Evolutionary conservation across 2,113 vertebrate genomes (phyloP).

Genomic region (Istiophorus platypterus): DNA sequence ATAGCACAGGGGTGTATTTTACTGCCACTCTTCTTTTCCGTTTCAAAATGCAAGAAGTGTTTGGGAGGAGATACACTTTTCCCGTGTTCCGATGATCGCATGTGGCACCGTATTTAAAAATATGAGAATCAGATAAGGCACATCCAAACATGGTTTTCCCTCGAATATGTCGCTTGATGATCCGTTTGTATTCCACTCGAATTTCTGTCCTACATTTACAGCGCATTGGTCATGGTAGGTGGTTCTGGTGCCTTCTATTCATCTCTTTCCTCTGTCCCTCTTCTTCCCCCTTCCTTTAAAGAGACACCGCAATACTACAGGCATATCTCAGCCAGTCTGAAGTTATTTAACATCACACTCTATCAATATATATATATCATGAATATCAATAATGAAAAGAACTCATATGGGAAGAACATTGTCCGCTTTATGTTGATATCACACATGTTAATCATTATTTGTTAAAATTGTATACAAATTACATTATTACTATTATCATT

Average conservation of each 20-base stretch:
- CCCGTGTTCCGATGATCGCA: slow-evolving; percentile 71
- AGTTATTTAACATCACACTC: slow-evolving; percentile 22
- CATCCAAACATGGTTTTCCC: slow-evolving; percentile 78
- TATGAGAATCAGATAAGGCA: slow-evolving; percentile 62
- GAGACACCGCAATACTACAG: slow-evolving; percentile 78
- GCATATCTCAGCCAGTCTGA: slow-evolving; percentile 42
- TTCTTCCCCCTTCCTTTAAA: slow-evolving; percentile 84
- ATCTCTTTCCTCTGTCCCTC: slow-evolving; percentile 79
- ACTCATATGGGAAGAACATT: neutral
- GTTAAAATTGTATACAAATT: neutral
- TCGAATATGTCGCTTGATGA: slow-evolving; percentile 57
- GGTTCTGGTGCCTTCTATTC: slow-evolving; percentile 85
- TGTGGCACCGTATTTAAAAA: slow-evolving; percentile 58
- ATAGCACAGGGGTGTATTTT: slow-evolving; percentile 55
- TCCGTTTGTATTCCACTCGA: slow-evolving; percentile 74
- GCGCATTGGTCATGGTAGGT: slow-evolving; percentile 82
- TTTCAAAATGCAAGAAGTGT: slow-evolving; percentile 70
- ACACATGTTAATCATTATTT: neutral
- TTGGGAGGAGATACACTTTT: slow-evolving; percentile 69
- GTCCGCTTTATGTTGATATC: neutral
- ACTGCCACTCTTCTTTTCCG: slow-evolving; percentile 75
- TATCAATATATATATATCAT: neutral
- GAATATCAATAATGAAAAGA: neutral
- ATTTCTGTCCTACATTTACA: slow-evolving; percentile 80
- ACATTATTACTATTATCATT: too few species aligned